Conservation (phyloP, 2,888 invertebrate species). For the Ferrisia virgata region DNA sequence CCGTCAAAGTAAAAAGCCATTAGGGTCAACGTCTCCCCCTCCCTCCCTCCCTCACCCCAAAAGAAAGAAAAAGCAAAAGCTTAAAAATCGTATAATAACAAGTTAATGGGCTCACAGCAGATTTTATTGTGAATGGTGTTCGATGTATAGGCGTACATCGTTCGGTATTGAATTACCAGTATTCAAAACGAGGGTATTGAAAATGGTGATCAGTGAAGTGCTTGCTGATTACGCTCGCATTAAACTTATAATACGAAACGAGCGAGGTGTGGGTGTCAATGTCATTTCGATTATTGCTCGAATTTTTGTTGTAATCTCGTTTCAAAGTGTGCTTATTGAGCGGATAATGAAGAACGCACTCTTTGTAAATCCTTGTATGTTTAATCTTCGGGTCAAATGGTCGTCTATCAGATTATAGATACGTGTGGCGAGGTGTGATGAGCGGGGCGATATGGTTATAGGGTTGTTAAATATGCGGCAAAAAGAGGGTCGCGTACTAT, state of each 20-base stretch:
- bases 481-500: not conserved
- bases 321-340: not conserved
- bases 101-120: not conserved
- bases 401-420: not conserved
- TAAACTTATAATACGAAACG: not conserved
- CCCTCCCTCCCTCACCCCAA: too few relatives aligned
- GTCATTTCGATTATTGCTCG: not conserved
- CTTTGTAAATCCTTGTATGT: not conserved
- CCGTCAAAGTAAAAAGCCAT: not conserved
- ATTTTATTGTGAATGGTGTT: not conserved
- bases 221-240: not conserved
- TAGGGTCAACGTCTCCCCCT: too few relatives aligned
- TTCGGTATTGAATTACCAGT: not conserved
- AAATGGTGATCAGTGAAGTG: not conserved
- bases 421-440: not conserved
- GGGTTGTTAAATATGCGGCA: not conserved
- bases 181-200: not conserved
- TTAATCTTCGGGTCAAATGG: constrained; percentile 7
- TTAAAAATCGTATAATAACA: not conserved
- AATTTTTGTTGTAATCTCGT: not conserved
- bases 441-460: not conserved
- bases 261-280: not conserved
- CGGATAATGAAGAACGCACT: not conserved
- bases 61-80: too few relatives aligned
- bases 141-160: not conserved